Evolutionary conservation across 2,888 invertebrate genomes (phyloP).

Genomic region (Geotrupes spiniger): DNA sequence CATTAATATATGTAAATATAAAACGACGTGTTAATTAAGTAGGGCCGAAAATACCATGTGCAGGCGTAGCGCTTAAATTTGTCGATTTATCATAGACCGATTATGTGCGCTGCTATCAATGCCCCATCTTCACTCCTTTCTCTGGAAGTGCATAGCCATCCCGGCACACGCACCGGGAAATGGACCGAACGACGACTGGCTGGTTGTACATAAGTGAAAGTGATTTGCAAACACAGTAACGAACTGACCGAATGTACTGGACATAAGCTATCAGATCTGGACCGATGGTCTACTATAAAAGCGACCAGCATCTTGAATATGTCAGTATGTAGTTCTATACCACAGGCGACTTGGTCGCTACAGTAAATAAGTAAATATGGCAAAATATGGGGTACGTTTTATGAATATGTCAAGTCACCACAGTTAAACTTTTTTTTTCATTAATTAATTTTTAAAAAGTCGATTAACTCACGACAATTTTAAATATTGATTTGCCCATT

Average conservation of each 20-base stretch:
- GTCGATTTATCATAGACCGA: no score
- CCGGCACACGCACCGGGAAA: constrained; percentile 10
- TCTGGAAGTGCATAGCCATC: constrained; percentile 10
- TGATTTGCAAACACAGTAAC: constrained; percentile 8
- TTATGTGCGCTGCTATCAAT: no score
- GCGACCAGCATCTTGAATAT: constrained; percentile 26
- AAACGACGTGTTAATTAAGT: no score
- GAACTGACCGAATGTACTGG: constrained; percentile 32
- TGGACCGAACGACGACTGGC: constrained; percentile 14
- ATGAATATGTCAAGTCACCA: neutral
- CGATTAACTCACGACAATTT: no score
- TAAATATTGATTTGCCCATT: constrained; percentile 1
- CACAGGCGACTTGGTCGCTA: constrained; percentile 31
- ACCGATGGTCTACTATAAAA: constrained; percentile 37
- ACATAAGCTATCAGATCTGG: constrained; percentile 37
- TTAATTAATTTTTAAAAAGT: constrained; percentile 3
- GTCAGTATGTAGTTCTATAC: constrained; percentile 30
- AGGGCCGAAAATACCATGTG: no score
- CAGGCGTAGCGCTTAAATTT: no score
- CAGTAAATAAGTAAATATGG: constrained; percentile 21
- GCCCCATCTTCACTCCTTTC: constrained; percentile 13
- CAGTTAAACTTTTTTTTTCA: no score
- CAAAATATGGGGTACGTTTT: constrained; percentile 29
- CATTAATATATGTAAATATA: no score
- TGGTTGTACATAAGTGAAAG: constrained; percentile 18